Evolutionary conservation across 2,113 vertebrate species (phyloP), one percentile per base, ranked within the genome.

Genomic region (Perca schrenkii): DNA sequence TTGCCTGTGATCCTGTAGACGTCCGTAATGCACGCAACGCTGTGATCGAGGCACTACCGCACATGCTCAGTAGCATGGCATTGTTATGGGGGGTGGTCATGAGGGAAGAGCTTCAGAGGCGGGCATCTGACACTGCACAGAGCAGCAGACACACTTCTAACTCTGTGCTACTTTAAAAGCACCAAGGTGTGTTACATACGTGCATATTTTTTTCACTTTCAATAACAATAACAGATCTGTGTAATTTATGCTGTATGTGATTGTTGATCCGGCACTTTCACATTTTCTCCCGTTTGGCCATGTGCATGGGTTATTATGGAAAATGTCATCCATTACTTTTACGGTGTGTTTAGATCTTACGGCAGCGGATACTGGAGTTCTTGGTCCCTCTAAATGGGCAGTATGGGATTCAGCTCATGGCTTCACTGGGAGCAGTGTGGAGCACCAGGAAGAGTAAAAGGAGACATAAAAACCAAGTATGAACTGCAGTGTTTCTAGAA

Each of bases 81-180:
- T 94, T 98, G 47, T 93, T 99, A 6, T 99, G 98, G 98, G 95
- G 93, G 0, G 93, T 98, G 54, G 94, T 99, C 54, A 95, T 91
- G 68, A 96, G 86, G 70, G 97, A 98, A 73, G 98, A 98, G 74
- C 61, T 83, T 49, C 96, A 97, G 16, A 96, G 91, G 84, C 96
- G 95, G 43, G 91, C 96, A 0, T 79, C 93, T 7, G 97, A 98
- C 57, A 83, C 89, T 1, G 87, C 94, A 68, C 96, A 96, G 62
- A 95, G 95, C 67, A 92, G 91, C 89, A 94, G 88, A 6, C 94
- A 96, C 50, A 96, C 95, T 12, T 97, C 97, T 66, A 96, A 96
- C 66, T 98, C 97, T 0, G 96, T 98, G n/a, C 60, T 99, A 97
- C 90, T 99, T 99, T 54, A 98, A 96, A 94, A 95, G 96, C 93